Conservation (phyloP, 1,140 invertebrate species). For the Argopecten irradians region DNA sequence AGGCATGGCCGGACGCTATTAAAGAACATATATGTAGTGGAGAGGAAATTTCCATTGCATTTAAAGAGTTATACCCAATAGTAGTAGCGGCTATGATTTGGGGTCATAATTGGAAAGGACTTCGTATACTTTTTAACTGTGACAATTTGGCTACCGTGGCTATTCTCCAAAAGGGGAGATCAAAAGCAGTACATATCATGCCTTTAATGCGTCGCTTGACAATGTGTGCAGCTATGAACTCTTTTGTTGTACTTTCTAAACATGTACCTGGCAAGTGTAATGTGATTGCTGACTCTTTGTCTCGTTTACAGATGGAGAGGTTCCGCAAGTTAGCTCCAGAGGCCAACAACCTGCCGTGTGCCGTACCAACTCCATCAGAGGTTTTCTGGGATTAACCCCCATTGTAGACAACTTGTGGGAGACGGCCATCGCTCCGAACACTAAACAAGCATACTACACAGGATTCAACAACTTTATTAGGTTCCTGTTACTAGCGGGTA, state of each 20-base stretch:
- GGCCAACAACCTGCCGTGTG: no score
- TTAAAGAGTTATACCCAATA: constrained; percentile 33
- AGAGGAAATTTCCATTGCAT: background rate
- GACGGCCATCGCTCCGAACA: constrained; percentile 26
- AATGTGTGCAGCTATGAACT: background rate
- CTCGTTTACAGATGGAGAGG: no score
- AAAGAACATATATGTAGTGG: background rate
- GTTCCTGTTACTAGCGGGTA: background rate
- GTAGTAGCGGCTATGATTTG: constrained; percentile 26
- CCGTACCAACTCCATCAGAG: no score
- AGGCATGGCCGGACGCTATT: background rate
- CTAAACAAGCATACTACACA: constrained; percentile 26
- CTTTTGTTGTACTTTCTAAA: constrained; percentile 4
- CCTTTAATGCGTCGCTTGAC: no score
- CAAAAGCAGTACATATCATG: background rate
- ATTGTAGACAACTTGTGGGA: background rate
- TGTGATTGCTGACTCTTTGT: no score
- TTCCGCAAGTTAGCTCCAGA: no score
- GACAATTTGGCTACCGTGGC: no score
- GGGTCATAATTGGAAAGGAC: background rate
- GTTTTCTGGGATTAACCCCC: background rate
- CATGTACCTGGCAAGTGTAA: constrained; percentile 24
- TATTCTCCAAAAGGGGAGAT: background rate
- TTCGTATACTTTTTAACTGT: constrained; percentile 19
- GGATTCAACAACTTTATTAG: background rate